Conservation (phyloP, 1,140 invertebrate genomes). For the Drosophila albomicans region DNA sequence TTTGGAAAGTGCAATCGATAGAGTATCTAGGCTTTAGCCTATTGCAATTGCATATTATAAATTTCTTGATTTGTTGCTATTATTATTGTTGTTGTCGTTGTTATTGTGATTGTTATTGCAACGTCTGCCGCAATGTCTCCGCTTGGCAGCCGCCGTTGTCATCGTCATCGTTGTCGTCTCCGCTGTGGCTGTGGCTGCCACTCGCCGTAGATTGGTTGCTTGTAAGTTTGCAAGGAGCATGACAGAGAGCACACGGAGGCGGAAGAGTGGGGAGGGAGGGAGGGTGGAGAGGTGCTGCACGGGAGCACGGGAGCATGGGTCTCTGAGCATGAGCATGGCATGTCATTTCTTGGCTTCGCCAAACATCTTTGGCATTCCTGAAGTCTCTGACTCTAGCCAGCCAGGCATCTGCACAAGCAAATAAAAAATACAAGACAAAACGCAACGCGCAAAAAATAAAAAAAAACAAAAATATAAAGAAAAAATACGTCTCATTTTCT, state of each 20-base stretch:
- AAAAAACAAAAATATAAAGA: too few species aligned
- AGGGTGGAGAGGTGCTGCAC: neutral
- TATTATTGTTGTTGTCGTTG: slow-evolving; percentile 25
- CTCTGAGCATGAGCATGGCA: slow-evolving; percentile 68
- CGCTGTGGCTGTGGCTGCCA: slow-evolving; percentile 50
- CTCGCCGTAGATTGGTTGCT: slow-evolving; percentile 11
- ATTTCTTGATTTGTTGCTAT: slow-evolving; percentile 38
- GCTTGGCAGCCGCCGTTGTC: slow-evolving; percentile 58
- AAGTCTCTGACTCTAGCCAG: slow-evolving; percentile 49
- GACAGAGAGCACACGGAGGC: neutral
- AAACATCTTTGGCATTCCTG: slow-evolving; percentile 79
- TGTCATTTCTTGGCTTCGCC: slow-evolving; percentile 75
- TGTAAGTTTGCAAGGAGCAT: slow-evolving; percentile 29
- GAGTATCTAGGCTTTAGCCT: slow-evolving; percentile 20
- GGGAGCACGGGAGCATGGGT: slow-evolving; percentile 33
- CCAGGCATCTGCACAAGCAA: slow-evolving; percentile 24
- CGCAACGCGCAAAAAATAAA: neutral
- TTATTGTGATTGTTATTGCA: slow-evolving; percentile 68
- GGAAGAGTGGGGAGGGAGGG: neutral
- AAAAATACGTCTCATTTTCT: slow-evolving; percentile 40
- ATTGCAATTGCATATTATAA: slow-evolving; percentile 9
- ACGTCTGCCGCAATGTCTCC: slow-evolving; percentile 77
- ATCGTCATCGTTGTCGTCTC: slow-evolving; percentile 20
- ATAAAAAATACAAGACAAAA: slow-evolving; percentile 5
- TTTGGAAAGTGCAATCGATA: neutral